Base-by-base conservation (phyloP, 2,888 invertebrate species). In the Mylabris sibirica region DNA sequence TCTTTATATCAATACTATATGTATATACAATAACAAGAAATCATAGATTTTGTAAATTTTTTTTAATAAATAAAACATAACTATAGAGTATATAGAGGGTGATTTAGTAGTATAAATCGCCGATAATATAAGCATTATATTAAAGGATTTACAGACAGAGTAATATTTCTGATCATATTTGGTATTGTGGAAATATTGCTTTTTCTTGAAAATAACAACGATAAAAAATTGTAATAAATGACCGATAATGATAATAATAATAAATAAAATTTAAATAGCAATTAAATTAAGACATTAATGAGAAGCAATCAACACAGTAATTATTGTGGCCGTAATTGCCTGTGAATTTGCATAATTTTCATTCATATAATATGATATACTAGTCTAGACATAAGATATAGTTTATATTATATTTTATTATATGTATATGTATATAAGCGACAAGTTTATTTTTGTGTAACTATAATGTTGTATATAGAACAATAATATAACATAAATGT, bases 61-160 rank as follows among this genome's bases (percentile, higher is more conserved):
- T 69, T 66, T 44, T 65, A 64, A 70, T 70, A 70, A 70, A 70
- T 70, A 70, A 71, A 61, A 71, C 70, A 70, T 70, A 68, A 70
- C 38, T 17, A 22, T 57, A 67, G 62, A 69, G 57, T 62, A 38
- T 59, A 63, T 63, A 63, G 71, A 66, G 71, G 71, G 68, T 63
- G 69, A 60, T 61, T 68, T 63, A 67, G 53, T 63, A 67, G 53
- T 69, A 71, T 69, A 71, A 68, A 72, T 72, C 72, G 75, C 74
- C 77, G 72, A 74, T 80, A 79, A 81, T 79, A 76, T 79, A 80
- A 78, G 77, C 79, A 78, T 78, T 80, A 79, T 77, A 79, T 79
- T 78, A 80, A 75, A 76, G 76, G 80, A 81, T 81, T 79, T 79
- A 81, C 65, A 72, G 75, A 75, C 73, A 66, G n/a, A n/a, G 69